Conservation (phyloP, 92 coral and sea anemone genomes). For the Nematostella vectensis region DNA sequence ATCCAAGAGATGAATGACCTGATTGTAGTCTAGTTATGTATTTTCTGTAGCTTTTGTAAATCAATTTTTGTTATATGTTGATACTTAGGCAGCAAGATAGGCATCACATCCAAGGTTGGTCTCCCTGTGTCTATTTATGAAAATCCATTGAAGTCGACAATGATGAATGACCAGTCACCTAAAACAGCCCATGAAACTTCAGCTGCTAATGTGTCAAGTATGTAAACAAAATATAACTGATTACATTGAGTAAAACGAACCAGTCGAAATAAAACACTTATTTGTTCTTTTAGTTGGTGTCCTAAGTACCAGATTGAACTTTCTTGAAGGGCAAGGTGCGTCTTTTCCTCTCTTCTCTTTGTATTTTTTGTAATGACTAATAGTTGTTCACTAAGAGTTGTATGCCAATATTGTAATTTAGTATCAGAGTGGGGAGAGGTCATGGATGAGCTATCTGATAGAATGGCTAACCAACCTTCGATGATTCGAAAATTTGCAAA, state of each 20-base stretch:
- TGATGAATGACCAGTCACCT: not conserved
- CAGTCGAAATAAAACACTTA: too few species aligned
- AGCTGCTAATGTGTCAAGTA: constrained; percentile 13
- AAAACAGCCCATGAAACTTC: constrained; percentile 5
- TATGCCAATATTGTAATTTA: too few species aligned
- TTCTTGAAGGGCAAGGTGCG: constrained; percentile 80
- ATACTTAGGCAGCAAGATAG: not conserved
- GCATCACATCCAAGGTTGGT: not conserved
- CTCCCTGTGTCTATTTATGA: not conserved
- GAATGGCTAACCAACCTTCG: constrained; percentile 84
- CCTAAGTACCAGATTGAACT: constrained; percentile 52
- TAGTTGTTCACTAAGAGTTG: too few species aligned
- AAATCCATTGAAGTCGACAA: constrained; percentile 2
- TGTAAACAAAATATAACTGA: not conserved
- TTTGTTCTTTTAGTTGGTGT: constrained; percentile 32
- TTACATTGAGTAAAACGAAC: too few species aligned
- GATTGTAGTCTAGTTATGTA: too few species aligned
- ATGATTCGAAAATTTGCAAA: constrained; percentile 79
- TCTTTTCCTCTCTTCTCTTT: not conserved
- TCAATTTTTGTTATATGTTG: too few species aligned
- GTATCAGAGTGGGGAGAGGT: constrained; percentile 84
- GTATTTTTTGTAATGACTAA: too few species aligned
- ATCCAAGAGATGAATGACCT: too few species aligned
- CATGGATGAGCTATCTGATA: constrained; percentile 82
- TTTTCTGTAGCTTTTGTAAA: too few species aligned